Percentiles rank a stretch among this genome's conserved stretches.
Evolutionary conservation across 2,797 vertebrate species (phyloP).

Genomic region (Sebastiscus albofasciatus): DNA sequence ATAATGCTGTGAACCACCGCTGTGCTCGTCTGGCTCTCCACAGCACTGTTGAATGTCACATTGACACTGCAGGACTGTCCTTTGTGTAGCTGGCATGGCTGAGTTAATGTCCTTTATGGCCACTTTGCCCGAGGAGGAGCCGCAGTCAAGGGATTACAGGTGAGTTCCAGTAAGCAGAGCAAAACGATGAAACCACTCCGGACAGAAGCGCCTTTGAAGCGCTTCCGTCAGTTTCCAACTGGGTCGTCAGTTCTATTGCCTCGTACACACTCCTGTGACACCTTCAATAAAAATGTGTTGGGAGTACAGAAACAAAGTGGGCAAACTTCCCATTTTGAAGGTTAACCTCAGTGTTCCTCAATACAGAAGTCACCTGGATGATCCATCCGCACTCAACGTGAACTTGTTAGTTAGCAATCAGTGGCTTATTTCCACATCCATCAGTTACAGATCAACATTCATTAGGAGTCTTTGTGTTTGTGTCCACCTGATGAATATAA

Average conservation of each 20-base stretch:
- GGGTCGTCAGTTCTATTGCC: background rate
- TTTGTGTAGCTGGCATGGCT: constrained; percentile 91
- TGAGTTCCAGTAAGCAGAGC: too few species aligned
- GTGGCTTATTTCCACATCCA: background rate
- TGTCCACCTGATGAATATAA: background rate
- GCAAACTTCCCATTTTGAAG: background rate
- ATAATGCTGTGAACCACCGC: constrained; percentile 91
- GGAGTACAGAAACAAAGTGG: background rate
- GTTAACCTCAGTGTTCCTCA: background rate
- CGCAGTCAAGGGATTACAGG: constrained; percentile 36
- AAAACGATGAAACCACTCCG: too few species aligned
- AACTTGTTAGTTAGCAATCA: background rate
- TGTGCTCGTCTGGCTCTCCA: constrained; percentile 82
- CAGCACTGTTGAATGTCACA: constrained; percentile 91
- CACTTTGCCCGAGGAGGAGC: constrained; percentile 85
- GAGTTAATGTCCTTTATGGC: constrained; percentile 85
- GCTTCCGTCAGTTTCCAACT: too few species aligned
- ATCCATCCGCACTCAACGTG: background rate
- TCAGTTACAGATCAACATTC: background rate
- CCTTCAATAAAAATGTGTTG: background rate
- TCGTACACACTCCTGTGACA: background rate
- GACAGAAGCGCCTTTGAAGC: too few species aligned
- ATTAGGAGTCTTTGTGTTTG: background rate
- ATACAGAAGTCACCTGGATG: background rate
- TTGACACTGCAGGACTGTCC: constrained; percentile 91